Conservation (phyloP, 1,140 invertebrate species). For the Araneus ventricosus region DNA sequence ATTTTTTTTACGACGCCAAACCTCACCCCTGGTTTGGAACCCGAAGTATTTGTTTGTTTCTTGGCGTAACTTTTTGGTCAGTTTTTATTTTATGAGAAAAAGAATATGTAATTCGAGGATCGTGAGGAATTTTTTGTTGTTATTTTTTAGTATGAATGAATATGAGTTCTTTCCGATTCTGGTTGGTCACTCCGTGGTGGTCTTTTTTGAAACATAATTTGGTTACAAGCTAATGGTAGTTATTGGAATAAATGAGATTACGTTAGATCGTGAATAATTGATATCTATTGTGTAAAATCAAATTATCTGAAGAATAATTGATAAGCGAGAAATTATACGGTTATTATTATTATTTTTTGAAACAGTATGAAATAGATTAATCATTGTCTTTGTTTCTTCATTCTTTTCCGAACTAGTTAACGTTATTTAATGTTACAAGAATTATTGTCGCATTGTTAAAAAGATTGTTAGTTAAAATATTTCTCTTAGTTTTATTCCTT, state of each 20-base stretch:
- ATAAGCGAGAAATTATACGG: not conserved
- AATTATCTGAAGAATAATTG: constrained; percentile 12
- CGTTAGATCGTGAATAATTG: not conserved
- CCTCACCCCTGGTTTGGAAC: not conserved
- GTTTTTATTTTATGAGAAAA: not conserved
- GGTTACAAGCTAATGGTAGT: not conserved
- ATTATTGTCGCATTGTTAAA: too few relatives aligned
- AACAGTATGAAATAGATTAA: not conserved
- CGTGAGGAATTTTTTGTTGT: not conserved
- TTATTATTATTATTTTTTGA: not conserved
- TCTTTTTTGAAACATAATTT: not conserved
- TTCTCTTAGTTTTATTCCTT: too few relatives aligned
- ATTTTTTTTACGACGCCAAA: constrained; percentile 4
- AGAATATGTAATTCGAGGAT: not conserved
- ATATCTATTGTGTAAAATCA: constrained; percentile 11
- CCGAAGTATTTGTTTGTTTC: not conserved
- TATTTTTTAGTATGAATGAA: not conserved
- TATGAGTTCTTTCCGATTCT: not conserved
- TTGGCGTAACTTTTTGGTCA: constrained; percentile 1
- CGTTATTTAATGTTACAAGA: too few relatives aligned
- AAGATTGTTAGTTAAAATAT: too few relatives aligned
- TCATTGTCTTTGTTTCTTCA: not conserved
- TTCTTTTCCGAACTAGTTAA: not conserved
- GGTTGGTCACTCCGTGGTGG: not conserved
- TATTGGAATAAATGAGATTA: not conserved